Evolutionary conservation across 2,113 vertebrate genomes (phyloP), one percentile per base, ranked within the genome.

Genomic region (Struthio camelus): DNA sequence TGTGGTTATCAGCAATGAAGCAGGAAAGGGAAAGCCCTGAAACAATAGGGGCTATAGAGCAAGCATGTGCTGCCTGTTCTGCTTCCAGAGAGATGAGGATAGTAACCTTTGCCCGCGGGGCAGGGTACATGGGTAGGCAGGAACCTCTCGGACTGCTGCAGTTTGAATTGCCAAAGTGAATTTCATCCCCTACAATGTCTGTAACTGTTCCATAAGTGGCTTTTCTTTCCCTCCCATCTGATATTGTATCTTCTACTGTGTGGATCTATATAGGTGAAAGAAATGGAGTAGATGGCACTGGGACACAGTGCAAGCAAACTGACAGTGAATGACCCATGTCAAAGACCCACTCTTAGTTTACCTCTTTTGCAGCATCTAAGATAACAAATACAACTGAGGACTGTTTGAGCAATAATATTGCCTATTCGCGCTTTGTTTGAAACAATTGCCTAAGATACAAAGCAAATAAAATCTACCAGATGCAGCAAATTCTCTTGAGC

Each of bases 361-460:
- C 53, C 91, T 56, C 76, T 93, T 93, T 28, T 18, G 56, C 88
- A 40, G 66, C 59, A 61, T 81, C 76, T 69, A 85, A 91, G 89
- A n/a, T 87, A 77, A 84, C 44, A 76, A 90, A 80, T 81, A 66
- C 91, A 95, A 80, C 14, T 16, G 77, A 67, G 86, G 89, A 93
- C 77, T 59, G 36, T 85, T 61, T 80, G 40, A 91, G 85, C 58
- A 96, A 22, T 96, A 96, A 87, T 83, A 50, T 56, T 80, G 94
- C 93, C 66, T 96, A 32, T 90, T 92, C 65, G 58, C 93, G 44
- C 95, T 96, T 96, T 65, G 69, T 90, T 93, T 56, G 0, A 95
- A 94, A 91, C 11, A 79, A 96, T 93, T 89, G 95, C 96, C 90
- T 53, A 87, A 92, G 94, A 96, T 95, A 89, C 85, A 91, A 89